Conservation (phyloP, 2,113 vertebrate genomes). For the Eleginops maclovinus region DNA sequence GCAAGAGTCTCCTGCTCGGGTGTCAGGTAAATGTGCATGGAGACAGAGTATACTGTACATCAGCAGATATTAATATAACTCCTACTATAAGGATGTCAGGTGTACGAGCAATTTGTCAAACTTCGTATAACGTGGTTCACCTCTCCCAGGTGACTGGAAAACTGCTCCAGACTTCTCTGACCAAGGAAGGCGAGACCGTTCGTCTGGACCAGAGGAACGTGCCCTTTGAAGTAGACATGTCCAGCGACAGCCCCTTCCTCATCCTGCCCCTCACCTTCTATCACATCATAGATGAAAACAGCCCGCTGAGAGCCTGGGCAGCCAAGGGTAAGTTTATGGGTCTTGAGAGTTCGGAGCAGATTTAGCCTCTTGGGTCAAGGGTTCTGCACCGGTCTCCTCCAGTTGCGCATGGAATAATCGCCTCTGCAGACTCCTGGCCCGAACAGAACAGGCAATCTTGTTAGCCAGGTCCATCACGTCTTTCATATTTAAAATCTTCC, state of each 20-base stretch:
- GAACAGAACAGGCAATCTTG: too few relatives aligned
- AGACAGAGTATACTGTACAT: background rate
- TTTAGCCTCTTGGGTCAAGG: too few relatives aligned
- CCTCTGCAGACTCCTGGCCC: too few relatives aligned
- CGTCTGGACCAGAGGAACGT: slow-evolving; percentile 94
- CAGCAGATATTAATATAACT: background rate
- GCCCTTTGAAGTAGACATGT: slow-evolving; percentile 93
- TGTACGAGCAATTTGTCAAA: background rate
- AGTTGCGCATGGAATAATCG: too few relatives aligned
- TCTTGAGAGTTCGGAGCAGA: too few relatives aligned
- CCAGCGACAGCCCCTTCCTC: slow-evolving; percentile 96
- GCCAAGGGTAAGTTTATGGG: slow-evolving; percentile 73
- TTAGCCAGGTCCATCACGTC: too few relatives aligned
- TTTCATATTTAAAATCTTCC: too few relatives aligned
- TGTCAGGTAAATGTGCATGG: slow-evolving; percentile 84
- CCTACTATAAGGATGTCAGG: background rate
- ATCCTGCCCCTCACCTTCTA: slow-evolving; percentile 96
- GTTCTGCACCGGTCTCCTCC: too few relatives aligned
- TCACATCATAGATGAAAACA: slow-evolving; percentile 91
- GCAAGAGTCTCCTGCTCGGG: slow-evolving; percentile 94
- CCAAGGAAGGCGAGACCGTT: slow-evolving; percentile 92
- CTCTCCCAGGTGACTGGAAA: slow-evolving; percentile 88
- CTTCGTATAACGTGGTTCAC: background rate
- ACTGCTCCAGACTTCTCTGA: slow-evolving; percentile 91
- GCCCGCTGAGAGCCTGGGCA: slow-evolving; percentile 87